Base-by-base conservation (phyloP, 2,888 invertebrate genomes). In the Eurytoma adleriae region DNA sequence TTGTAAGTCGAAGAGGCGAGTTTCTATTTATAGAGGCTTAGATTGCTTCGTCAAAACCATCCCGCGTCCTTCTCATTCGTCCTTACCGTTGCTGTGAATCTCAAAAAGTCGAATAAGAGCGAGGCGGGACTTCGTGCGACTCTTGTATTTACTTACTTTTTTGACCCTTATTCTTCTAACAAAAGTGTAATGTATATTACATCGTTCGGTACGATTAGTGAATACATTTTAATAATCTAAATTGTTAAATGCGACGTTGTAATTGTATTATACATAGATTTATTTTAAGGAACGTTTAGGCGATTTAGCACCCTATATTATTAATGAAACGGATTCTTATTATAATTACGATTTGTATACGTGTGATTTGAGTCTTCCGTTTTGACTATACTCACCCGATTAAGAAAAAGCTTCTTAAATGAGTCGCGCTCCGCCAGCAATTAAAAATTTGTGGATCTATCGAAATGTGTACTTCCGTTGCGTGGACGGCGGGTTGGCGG, bases 331-430 rank as follows among this genome's bases (percentile, higher is more conserved):
- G 7, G 10, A 7, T 40, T 40, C 7, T 40, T 30, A 74, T 30
- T 52, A 70, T 57, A 13, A 56, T 72, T 76, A 77, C 61, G 56
- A 57, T 69, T 73, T 57, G 27, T 61, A 67, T 62, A 78, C 54
- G 62, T 73, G 79, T 79, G 74, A 79, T 82, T 82, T 77, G 68
- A 79, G 82, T 82, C 82, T 82, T 82, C 82, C 82, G 78, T 81
- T 82, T 30, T 18, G 40, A 72, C n/a, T 59, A 59, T 40, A 40
- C 30, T 13, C 20, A 71, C 48, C 70, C 61, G 59, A 64, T 70
- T 50, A 50, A 40, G 4, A 82, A 72, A 79, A 73, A 79, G 79
- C 73, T 54, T 66, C 73, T 73, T 72, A 73, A 79, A 73, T 67
- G 48, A 50, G 57, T 40, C 40, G 24, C 24, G 24, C 24, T 24